phyloP scores from a whole-genome alignment of 2,797 vertebrate species.

The Paramormyrops hopkinsi region DNA sequence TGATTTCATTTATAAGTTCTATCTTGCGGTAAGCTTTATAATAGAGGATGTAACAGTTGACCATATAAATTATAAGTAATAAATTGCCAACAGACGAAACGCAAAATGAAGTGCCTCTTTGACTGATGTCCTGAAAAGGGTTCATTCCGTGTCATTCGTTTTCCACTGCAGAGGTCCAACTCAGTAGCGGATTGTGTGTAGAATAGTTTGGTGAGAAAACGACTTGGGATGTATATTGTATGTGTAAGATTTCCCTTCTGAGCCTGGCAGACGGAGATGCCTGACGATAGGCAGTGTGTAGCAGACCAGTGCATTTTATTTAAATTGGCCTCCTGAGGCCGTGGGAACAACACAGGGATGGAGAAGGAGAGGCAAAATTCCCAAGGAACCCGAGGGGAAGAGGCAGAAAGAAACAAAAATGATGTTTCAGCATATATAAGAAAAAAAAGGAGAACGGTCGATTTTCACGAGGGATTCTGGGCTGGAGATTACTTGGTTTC shows the following conservation, averaged over 20 bases:
- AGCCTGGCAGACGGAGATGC: background rate
- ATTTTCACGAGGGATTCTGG: background rate
- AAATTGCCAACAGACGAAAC: background rate
- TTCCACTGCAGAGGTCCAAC: background rate
- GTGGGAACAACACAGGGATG: background rate
- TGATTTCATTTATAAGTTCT: background rate
- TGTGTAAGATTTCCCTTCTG: background rate
- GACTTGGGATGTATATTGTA: background rate
- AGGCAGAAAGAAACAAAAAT: background rate
- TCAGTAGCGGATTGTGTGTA: background rate
- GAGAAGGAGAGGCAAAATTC: background rate
- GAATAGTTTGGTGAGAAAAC: background rate
- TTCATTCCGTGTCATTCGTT: background rate
- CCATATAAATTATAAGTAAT: background rate
- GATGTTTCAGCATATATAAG: background rate
- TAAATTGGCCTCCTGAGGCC: background rate
- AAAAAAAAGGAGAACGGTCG: background rate
- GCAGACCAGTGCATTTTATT: background rate
- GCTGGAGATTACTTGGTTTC: background rate
- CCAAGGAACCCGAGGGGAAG: background rate
- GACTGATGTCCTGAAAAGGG: background rate
- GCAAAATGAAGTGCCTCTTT: background rate
- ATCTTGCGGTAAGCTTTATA: background rate
- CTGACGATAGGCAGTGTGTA: background rate
- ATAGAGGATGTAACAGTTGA: background rate